phyloP scores from a whole-genome alignment of 2,113 vertebrate species.

The Phalacrocorax aristotelis region DNA sequence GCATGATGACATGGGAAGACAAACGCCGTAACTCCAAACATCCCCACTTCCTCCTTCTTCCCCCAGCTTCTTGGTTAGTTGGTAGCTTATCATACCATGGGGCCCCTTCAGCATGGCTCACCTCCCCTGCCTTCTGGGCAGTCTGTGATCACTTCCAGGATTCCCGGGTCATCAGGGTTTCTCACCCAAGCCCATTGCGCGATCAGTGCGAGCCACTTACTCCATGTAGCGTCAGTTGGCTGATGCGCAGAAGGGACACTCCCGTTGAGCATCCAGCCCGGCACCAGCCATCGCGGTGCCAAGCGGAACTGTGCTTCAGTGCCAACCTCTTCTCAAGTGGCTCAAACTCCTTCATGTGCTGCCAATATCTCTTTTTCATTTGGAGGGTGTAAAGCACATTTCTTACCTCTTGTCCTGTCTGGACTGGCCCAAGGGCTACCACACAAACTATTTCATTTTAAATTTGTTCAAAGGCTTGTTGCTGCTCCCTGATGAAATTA shows the following conservation, averaged over 20 bases:
- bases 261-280: not conserved
- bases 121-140: not conserved
- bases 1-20: not conserved
- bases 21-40: not conserved
- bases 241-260: not conserved
- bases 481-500: not conserved
- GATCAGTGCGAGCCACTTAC: not conserved
- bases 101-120: not conserved
- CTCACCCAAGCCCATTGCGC: not conserved
- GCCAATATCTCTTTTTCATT: not conserved
- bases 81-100: not conserved
- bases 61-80: not conserved
- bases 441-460: not conserved
- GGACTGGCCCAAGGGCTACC: not conserved
- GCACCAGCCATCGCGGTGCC: rapidly evolving
- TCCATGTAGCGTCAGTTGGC: not conserved
- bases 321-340: not conserved
- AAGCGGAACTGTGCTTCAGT: not conserved
- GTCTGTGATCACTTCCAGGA: not conserved
- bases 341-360: not conserved
- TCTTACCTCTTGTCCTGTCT: not conserved
- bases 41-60: not conserved
- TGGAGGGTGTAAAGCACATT: not conserved
- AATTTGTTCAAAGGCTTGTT: not conserved
- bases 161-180: not conserved